Evolutionary conservation across 1,140 invertebrate species (phyloP).

Genomic region (Drosophila athabasca): DNA sequence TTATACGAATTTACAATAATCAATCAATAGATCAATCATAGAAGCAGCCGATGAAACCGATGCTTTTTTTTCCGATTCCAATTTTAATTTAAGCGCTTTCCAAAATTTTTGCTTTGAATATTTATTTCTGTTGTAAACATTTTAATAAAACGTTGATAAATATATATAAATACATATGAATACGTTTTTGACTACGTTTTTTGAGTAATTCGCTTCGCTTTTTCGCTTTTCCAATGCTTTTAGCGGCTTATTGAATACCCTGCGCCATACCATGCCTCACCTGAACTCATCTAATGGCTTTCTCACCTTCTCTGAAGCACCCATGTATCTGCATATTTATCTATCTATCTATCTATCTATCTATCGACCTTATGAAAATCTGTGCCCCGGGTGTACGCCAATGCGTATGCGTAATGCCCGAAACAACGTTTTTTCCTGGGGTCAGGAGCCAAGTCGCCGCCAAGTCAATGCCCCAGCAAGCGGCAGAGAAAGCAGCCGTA

Average conservation of each 20-base stretch:
- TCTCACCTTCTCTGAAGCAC: too few species aligned
- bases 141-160: constrained; percentile 32
- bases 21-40: background rate
- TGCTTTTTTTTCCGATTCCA: too few species aligned
- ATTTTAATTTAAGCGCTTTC: constrained; percentile 32
- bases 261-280: background rate
- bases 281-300: too few species aligned
- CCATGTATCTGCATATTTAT: too few species aligned
- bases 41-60: too few species aligned
- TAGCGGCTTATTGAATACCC: constrained; percentile 19
- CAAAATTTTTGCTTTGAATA: constrained; percentile 1
- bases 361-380: too few species aligned
- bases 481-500: constrained; percentile 29
- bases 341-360: too few species aligned
- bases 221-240: constrained; percentile 33
- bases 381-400: too few species aligned
- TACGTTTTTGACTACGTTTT: constrained; percentile 25
- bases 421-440: constrained; percentile 35
- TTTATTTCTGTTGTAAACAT: constrained; percentile 27
- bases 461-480: constrained; percentile 43
- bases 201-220: constrained; percentile 31
- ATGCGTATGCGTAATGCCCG: constrained; percentile 62
- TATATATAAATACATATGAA: constrained; percentile 19
- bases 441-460: constrained; percentile 52
- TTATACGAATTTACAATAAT: background rate